Evolutionary conservation across 2,888 invertebrate genomes (phyloP), one percentile per base, ranked within the genome.

Genomic region (Amitus sp.): DNA sequence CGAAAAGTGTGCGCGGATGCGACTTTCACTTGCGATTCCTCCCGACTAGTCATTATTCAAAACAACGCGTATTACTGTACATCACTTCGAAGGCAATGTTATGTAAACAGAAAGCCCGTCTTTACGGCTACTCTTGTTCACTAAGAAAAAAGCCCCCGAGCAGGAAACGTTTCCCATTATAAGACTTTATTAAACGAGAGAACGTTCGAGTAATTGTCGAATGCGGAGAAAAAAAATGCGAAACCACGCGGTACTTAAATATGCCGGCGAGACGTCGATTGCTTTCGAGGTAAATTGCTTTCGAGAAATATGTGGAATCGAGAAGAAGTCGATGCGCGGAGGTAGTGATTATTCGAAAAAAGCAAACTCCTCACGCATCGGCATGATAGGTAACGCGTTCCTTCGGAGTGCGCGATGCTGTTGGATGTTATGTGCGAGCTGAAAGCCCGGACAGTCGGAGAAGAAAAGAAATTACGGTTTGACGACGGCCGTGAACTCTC

Each of bases 401-500:
- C n/a, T n/a, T n/a, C n/a, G n/a, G n/a, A n/a, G n/a, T n/a, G n/a
- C 28, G 49, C 40, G 30, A 49, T 20, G 28, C 45, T 13, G 19
- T 37, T 17, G 47, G n/a, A 39, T 46, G 40, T 37, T 42, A 53
- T 49, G 42, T 57, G 18, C 49, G 51, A 51, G 54, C 43, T 18
- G 54, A 58, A 54, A 58, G 53, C 49, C 34, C 47, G 40, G 46
- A 46, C 53, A 53, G 50, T 57, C 49, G 46, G 40, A 58, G 47
- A 47, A 42, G 46, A 51, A 62, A 65, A 51, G 50, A 59, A 49
- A 50, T 47, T 15, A 40, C 47, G 28, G 28, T 52, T 59, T 49
- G 56, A 59, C 58, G 52, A 45, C 50, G 62, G 54, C 59, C 60
- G 49, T 60, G 60, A 66, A 63, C 57, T 63, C 57, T 60, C 53